Evolutionary conservation across 2,113 vertebrate species (phyloP).

Genomic region (Nesospiza acunhae): DNA sequence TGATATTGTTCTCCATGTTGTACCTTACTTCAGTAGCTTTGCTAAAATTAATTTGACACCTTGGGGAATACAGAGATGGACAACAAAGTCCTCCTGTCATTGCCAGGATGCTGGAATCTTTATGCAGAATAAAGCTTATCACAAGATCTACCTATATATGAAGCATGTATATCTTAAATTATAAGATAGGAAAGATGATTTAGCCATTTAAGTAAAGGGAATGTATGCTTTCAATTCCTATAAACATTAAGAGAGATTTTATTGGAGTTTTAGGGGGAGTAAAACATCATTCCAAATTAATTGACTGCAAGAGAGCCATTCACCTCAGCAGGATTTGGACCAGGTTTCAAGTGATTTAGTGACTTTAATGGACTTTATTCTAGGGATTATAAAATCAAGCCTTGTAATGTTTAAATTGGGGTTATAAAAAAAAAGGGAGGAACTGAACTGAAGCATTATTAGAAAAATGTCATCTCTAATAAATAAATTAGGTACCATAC

Average conservation of each 20-base stretch:
- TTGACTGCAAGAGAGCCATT: not conserved
- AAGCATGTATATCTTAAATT: not conserved
- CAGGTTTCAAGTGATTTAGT: not conserved
- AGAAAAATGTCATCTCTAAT: not conserved
- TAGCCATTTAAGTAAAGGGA: not conserved
- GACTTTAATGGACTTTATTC: not conserved
- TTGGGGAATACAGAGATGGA: not conserved
- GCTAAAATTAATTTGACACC: not conserved
- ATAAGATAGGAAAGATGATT: not conserved
- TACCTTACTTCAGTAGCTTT: not conserved
- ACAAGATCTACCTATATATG: not conserved
- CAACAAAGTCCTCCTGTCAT: not conserved
- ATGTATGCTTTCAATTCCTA: not conserved
- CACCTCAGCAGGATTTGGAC: not conserved
- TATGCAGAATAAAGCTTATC: not conserved
- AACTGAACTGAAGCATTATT: not conserved
- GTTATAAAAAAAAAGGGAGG: not conserved
- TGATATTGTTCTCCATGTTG: not conserved
- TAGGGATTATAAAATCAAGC: not conserved
- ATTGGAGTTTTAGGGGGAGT: not conserved
- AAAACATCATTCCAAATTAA: not conserved
- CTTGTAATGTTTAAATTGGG: not conserved
- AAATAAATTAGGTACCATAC: not conserved
- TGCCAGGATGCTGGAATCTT: not conserved
- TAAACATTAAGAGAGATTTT: not conserved